phyloP scores from a whole-genome alignment of 2,888 invertebrate genomes.

The Toxonevra muliebris region DNA sequence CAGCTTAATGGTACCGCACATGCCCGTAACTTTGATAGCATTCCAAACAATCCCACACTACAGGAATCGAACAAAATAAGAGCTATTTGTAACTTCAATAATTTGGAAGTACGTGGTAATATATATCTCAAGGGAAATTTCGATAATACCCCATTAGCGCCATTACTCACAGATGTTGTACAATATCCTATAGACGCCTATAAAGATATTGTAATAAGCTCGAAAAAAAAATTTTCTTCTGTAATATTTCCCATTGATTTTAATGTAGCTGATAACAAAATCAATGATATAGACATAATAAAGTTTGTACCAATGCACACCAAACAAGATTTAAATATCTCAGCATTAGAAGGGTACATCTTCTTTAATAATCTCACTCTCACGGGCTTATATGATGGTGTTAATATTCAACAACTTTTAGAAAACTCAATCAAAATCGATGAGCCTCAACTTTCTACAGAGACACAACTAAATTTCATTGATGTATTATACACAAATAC shows the following conservation, averaged over 20 bases:
- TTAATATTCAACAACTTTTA: constrained; percentile 65
- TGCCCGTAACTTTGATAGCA: constrained; percentile 63
- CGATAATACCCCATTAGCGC: constrained; percentile 61
- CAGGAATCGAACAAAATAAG: constrained; percentile 61
- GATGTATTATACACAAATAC: constrained; percentile 46
- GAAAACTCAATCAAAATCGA: constrained; percentile 64
- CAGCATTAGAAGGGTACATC: constrained; percentile 62
- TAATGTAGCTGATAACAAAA: constrained; percentile 60
- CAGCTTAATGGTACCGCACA: constrained; percentile 67
- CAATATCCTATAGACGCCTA: constrained; percentile 62
- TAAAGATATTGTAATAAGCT: constrained; percentile 58
- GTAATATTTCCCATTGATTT: constrained; percentile 63
- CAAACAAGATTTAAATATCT: constrained; percentile 65
- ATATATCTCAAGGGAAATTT: constrained; percentile 65
- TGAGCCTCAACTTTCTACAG: constrained; percentile 54
- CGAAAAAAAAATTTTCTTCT: constrained; percentile 66
- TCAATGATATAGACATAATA: constrained; percentile 65
- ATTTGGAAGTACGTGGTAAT: constrained; percentile 67
- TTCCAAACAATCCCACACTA: constrained; percentile 66
- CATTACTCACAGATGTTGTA: constrained; percentile 66
- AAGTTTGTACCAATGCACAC: constrained; percentile 67
- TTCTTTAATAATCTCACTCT: constrained; percentile 65
- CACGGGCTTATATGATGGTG: constrained; percentile 62
- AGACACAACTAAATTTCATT: constrained; percentile 60
- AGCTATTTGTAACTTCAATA: constrained; percentile 65